Percentiles rank a stretch among this genome's conserved stretches.
Evolutionary conservation across 2,888 invertebrate genomes (phyloP).

Genomic region (Papilio elwesi): DNA sequence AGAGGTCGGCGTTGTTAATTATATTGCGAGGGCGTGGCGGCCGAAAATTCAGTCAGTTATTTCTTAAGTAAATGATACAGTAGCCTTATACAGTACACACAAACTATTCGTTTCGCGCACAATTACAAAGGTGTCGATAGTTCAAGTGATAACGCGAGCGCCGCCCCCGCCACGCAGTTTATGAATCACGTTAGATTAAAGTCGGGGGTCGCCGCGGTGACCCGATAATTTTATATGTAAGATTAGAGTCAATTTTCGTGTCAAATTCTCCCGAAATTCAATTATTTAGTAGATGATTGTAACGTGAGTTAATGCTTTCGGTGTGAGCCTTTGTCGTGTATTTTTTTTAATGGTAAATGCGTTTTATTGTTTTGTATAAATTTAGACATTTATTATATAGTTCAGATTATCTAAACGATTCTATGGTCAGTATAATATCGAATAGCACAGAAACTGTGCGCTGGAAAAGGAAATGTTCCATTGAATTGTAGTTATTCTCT

Average conservation of each 20-base stretch:
- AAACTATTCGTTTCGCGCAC: constrained; percentile 55
- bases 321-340: constrained; percentile 61
- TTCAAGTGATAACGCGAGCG: background rate
- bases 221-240: constrained; percentile 60
- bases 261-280: constrained; percentile 84
- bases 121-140: constrained; percentile 38
- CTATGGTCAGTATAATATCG: background rate
- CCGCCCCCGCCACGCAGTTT: constrained; percentile 6
- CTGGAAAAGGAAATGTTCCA: background rate
- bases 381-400: background rate
- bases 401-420: no score
- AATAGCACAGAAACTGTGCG: no score
- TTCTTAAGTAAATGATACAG: constrained; percentile 45
- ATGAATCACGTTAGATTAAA: constrained; percentile 32
- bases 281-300: constrained; percentile 76
- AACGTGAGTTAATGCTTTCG: constrained; percentile 57
- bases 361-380: background rate
- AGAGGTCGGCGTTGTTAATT: constrained; percentile 43
- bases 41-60: background rate
- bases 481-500: background rate
- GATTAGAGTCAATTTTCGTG: constrained; percentile 81
- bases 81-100: constrained; percentile 77
- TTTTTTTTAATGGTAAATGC: constrained; percentile 48
- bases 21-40: background rate
- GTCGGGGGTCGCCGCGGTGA: constrained; percentile 33